Percentiles rank a stretch among this genome's conserved stretches.
These are phyloP conservation scores for Mustela nigripes DNA, from an alignment of 2,113 vertebrate species.

Conservation along the genomic window DNA sequence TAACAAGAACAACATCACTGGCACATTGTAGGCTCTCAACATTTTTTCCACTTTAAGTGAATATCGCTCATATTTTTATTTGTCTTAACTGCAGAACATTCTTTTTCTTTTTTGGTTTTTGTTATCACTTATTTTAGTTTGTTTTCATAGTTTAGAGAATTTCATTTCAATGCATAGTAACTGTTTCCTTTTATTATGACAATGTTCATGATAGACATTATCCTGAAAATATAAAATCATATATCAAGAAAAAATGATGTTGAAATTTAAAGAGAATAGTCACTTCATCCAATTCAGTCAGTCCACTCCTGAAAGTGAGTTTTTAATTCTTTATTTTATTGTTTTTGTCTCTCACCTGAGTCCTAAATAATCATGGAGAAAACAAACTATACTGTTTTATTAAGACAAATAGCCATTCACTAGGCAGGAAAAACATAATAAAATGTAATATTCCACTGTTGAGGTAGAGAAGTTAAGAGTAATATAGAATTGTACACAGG, in stretches of 20 bases:
- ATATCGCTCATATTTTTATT: background rate
- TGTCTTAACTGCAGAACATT: background rate
- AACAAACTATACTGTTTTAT: conserved; percentile 8
- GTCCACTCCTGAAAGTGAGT: conserved; percentile 3
- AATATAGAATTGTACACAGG: too few species aligned
- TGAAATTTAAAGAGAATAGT: background rate
- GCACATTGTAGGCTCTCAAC: background rate
- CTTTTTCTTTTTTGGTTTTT: background rate
- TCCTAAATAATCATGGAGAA: conserved; percentile 38
- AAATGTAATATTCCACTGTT: background rate
- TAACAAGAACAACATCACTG: background rate
- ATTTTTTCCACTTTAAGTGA: background rate
- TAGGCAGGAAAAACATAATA: background rate
- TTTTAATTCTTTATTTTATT: conserved; percentile 42
- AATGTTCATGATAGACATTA: background rate
- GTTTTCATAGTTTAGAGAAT: background rate
- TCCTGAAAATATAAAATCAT: background rate
- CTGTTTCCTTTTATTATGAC: background rate
- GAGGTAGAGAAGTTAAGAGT: background rate
- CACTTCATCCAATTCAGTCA: background rate
- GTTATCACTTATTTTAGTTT: background rate
- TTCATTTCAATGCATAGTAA: background rate
- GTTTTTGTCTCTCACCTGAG: background rate
- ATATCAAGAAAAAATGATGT: background rate
- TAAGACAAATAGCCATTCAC: conserved; percentile 42